These are phyloP conservation scores for Gambusia yucatana DNA, from an alignment of 2,797 vertebrate genomes.

Conservation along the genomic window DNA sequence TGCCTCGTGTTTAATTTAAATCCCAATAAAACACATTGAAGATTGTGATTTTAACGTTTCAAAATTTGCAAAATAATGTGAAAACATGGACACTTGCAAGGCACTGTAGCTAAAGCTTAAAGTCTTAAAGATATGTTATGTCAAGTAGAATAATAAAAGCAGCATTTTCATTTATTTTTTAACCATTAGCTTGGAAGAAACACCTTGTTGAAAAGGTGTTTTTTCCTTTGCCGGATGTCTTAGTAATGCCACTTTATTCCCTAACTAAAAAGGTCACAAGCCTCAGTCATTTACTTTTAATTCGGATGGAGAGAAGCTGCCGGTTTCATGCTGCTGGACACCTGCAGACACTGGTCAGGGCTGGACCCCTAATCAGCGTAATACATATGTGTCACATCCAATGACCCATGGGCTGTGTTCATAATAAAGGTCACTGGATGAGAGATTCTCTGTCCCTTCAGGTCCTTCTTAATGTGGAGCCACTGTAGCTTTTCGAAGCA, in stretches of 20 bases:
- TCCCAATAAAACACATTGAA: not conserved
- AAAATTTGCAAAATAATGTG: not conserved
- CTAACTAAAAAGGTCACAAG: slow-evolving; percentile 78
- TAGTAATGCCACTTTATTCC: slow-evolving; percentile 63
- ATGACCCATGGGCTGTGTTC: slow-evolving; percentile 81
- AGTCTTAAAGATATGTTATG: not conserved
- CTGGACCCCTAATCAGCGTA: slow-evolving; percentile 81
- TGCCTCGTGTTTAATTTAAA: not conserved
- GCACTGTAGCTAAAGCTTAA: not conserved
- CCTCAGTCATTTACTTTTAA: slow-evolving; percentile 80
- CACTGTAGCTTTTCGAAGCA: slow-evolving; percentile 56
- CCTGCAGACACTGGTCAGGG: slow-evolving; percentile 71
- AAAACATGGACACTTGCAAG: not conserved
- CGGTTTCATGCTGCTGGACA: slow-evolving; percentile 77
- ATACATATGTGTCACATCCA: slow-evolving; percentile 85
- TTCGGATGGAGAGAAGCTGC: slow-evolving; percentile 65
- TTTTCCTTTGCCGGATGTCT: slow-evolving; percentile 25
- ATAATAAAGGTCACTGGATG: slow-evolving; percentile 81
- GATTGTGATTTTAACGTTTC: not conserved
- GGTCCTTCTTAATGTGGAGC: slow-evolving; percentile 78
- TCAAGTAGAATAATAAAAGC: not conserved
- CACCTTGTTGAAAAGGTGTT: slow-evolving; percentile 7
- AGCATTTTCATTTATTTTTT: not conserved
- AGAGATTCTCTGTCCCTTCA: slow-evolving; percentile 79
- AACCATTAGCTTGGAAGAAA: slow-evolving; percentile 18